These are phyloP conservation scores for Aphidius ervi DNA, from an alignment of 1,140 invertebrate genomes.

Conservation along the genomic window DNA sequence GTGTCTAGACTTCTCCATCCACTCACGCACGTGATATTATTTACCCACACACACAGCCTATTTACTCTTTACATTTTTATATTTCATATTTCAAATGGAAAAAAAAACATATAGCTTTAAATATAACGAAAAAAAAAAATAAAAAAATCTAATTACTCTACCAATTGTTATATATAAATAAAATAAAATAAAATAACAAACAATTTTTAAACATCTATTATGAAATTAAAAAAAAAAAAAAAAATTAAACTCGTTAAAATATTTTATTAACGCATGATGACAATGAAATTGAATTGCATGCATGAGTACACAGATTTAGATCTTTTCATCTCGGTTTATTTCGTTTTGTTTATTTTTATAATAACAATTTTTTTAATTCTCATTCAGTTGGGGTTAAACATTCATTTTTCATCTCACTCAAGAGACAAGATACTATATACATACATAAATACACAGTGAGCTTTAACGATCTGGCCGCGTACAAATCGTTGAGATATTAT, in stretches of 20 bases:
- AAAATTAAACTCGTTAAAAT: not conserved
- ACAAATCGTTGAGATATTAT: conserved; percentile 52
- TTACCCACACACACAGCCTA: not conserved
- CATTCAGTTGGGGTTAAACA: conserved; percentile 7
- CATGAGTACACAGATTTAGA: conserved; percentile 26
- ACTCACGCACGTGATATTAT: not conserved
- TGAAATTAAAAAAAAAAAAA: conserved; percentile 1
- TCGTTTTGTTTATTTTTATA: not conserved
- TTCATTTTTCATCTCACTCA: not conserved
- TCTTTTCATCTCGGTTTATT: conserved; percentile 17
- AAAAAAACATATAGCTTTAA: too few species aligned
- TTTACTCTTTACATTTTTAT: not conserved
- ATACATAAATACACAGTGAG: conserved; percentile 22
- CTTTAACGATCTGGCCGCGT: conserved; percentile 48
- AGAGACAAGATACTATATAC: not conserved
- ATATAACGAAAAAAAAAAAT: too few species aligned
- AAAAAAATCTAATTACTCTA: not conserved
- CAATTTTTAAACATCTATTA: too few species aligned
- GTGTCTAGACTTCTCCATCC: conserved; percentile 10
- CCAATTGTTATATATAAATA: not conserved
- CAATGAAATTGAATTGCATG: conserved; percentile 47
- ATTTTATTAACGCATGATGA: conserved; percentile 21
- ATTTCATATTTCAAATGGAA: not conserved
- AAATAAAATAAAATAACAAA: too few species aligned
- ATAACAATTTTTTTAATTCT: not conserved